Percentiles rank a stretch among this genome's conserved stretches.
phyloP scores from a whole-genome alignment of 1,140 invertebrate genomes.

The Meloidogyne hapla region DNA sequence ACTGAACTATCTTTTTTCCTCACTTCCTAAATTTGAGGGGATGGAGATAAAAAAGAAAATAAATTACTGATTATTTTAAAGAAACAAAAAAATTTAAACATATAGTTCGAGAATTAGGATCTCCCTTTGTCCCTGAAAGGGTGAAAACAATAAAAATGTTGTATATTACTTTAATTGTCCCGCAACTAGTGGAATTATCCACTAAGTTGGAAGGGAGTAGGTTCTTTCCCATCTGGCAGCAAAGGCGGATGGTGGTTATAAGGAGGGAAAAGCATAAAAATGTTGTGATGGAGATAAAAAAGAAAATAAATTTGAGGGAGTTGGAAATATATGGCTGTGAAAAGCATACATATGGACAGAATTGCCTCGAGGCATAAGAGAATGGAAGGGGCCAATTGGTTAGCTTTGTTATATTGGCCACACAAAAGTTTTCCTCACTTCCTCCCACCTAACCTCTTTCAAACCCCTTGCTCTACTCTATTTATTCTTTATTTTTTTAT shows the following conservation, averaged over 20 bases:
- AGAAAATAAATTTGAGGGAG: not conserved
- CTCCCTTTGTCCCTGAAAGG: too few relatives aligned
- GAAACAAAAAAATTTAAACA: too few relatives aligned
- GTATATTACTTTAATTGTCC: too few relatives aligned
- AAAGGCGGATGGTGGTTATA: not conserved
- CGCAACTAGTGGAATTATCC: too few relatives aligned
- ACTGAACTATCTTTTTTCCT: too few relatives aligned
- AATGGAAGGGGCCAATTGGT: constrained; percentile 9
- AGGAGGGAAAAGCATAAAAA: constrained; percentile 21
- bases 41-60: too few relatives aligned
- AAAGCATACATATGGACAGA: constrained; percentile 8
- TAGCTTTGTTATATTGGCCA: not conserved
- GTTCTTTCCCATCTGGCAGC: not conserved
- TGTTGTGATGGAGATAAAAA: constrained; percentile 23
- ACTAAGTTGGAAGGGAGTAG: not conserved
- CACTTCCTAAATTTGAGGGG: too few relatives aligned
- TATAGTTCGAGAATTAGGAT: too few relatives aligned
- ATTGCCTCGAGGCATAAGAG: constrained; percentile 19
- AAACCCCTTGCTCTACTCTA: not conserved
- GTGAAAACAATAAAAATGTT: too few relatives aligned
- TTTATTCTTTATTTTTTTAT: not conserved
- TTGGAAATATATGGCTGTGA: constrained; percentile 5
- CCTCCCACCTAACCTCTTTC: not conserved
- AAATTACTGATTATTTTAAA: too few relatives aligned
- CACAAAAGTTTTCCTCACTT: not conserved